Conservation (phyloP, 1,140 invertebrate species). For the Copidosoma floridanum region DNA sequence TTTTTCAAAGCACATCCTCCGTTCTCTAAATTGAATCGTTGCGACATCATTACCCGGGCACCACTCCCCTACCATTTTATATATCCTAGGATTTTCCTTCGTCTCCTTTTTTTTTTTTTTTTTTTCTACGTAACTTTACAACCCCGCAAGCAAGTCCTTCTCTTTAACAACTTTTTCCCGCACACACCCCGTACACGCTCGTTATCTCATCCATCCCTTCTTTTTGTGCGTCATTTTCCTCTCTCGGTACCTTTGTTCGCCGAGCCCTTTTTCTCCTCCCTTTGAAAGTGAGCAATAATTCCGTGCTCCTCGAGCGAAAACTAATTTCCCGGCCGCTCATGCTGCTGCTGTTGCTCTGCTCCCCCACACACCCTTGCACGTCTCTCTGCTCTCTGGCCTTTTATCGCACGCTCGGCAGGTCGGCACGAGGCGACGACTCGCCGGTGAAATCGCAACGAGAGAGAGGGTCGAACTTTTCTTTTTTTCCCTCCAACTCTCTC, state of each 20-base stretch:
- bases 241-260: constrained; percentile 26
- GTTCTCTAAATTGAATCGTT: too few species aligned
- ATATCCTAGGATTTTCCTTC: too few species aligned
- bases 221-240: constrained; percentile 25
- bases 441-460: not conserved
- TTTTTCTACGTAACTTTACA: too few species aligned
- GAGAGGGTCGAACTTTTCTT: constrained; percentile 5
- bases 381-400: not conserved
- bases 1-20: too few species aligned
- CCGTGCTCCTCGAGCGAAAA: constrained; percentile 37
- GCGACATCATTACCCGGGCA: too few species aligned
- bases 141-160: too few species aligned
- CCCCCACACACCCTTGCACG: not conserved
- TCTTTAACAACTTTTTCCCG: too few species aligned
- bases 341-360: constrained; percentile 1
- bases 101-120: constrained; percentile 26
- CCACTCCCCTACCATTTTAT: too few species aligned
- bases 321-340: constrained; percentile 35
- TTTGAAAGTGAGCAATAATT: constrained; percentile 45
- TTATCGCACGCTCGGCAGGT: not conserved
- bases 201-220: too few species aligned
- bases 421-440: not conserved
- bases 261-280: constrained; percentile 15
- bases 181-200: too few species aligned
- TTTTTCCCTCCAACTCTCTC: too few species aligned